Evolutionary conservation across 2,888 invertebrate genomes (phyloP), one percentile per base, ranked within the genome.

Genomic region (Megastigmus dorsalis): DNA sequence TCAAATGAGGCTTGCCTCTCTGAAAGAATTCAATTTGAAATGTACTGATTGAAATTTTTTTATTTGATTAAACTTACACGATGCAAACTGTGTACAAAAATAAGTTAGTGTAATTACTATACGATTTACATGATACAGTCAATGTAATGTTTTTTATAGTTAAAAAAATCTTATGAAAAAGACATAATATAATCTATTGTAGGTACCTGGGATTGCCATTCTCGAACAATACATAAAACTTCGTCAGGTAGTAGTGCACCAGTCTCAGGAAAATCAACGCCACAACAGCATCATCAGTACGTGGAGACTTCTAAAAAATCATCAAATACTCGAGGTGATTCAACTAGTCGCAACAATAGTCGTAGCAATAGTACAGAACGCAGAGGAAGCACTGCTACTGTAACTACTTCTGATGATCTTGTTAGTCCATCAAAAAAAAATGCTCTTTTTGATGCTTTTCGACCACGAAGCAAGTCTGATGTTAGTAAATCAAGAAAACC

Each of bases 401-500:
- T 18, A 3, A 86, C 83, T 67, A 83, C 84, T 6, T 50, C 68
- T n/a, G 87, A 87, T 72, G 92, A 92, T 78, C 93, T 92, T 48
- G 90, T 91, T 78, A 93, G 92, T 81, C 93, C 93, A 36, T 93
- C 93, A 80, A 92, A 93, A 20, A 90, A 93, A 74, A 93, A 94
- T 7, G 93, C 93, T 0, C 90, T 96, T 79, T 93, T 96, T 83
- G 95, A 96, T 86, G 94, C 95, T 45, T 95, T 96, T 85, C 89
- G 95, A 80, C 93, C 93, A 59, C 90, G 94, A 75, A 93, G 93
- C 79, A 94, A 94, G 86, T 93, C 94, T 36, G 94, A 95, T 88
- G 94, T 95, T 71, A 90, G 90, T 78, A 90, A 90, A 86, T 88
- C 89, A 80, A 90, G 90, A 79, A 90, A 90, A 75, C 90, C 91